These are phyloP conservation scores for Rhynchomys soricoides DNA, from an alignment of 2,113 vertebrate genomes.

Conservation along the genomic window DNA sequence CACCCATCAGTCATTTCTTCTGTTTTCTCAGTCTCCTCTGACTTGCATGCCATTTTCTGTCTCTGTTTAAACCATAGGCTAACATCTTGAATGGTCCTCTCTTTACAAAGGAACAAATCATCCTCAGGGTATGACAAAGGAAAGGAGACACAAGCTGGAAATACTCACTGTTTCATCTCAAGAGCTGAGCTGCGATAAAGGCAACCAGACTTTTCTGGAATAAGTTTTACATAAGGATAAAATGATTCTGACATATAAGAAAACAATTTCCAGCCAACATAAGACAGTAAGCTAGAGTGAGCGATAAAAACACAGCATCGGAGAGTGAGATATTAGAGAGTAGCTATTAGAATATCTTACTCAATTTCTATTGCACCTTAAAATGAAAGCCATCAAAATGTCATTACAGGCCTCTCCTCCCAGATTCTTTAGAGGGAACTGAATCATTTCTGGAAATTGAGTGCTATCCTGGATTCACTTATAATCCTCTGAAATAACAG, in stretches of 20 bases:
- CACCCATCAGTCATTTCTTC: not conserved
- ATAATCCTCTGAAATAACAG: conserved; percentile 71
- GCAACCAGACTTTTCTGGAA: conserved; percentile 60
- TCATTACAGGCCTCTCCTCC: conserved; percentile 64
- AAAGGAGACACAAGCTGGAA: conserved; percentile 40
- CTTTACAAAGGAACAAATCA: conserved; percentile 47
- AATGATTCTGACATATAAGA: conserved; percentile 55
- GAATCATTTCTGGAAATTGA: conserved; percentile 70
- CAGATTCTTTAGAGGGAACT: conserved; percentile 70
- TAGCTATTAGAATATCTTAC: conserved; percentile 69
- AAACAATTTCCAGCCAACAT: conserved; percentile 73
- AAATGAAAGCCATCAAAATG: conserved; percentile 79
- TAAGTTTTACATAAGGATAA: conserved; percentile 64
- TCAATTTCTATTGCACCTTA: conserved; percentile 75
- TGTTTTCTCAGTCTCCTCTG: not conserved
- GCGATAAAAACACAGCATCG: conserved; percentile 77
- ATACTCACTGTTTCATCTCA: conserved; percentile 57
- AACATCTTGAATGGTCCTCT: not conserved
- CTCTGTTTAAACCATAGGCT: conserved; percentile 38
- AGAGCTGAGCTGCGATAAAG: conserved; percentile 60
- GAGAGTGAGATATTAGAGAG: conserved; percentile 73
- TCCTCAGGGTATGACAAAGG: conserved; percentile 19
- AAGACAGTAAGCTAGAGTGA: conserved; percentile 77
- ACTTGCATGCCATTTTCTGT: not conserved
- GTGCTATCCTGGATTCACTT: conserved; percentile 55